These are phyloP conservation scores for Augochlorella aurata DNA, from an alignment of 2,888 invertebrate genomes.

Conservation along the genomic window DNA sequence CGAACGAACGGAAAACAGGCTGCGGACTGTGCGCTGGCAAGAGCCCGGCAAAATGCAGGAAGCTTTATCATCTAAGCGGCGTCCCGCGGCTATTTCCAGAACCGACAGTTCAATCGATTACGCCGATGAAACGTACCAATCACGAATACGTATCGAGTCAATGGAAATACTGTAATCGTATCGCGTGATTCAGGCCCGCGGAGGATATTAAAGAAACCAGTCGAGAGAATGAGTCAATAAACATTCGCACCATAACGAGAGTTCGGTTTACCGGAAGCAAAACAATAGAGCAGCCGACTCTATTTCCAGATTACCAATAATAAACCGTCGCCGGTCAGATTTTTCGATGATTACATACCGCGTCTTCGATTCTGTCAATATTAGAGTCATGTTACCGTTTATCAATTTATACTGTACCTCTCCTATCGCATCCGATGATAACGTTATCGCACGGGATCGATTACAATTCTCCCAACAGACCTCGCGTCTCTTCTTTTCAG, in stretches of 20 bases:
- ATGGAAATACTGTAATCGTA: conserved; percentile 5
- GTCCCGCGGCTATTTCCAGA: conserved; percentile 14
- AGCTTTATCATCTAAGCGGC: conserved; percentile 19
- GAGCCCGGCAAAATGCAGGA: conserved; percentile 26
- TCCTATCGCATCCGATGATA: conserved; percentile 28
- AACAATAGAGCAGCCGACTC: not conserved
- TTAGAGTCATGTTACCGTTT: not conserved
- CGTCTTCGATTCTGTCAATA: conserved; percentile 6
- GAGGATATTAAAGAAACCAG: not conserved
- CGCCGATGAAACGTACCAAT: conserved; percentile 7
- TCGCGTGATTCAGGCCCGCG: not conserved
- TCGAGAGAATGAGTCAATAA: not conserved
- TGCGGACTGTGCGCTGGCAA: not conserved
- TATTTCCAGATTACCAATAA: conserved; percentile 5
- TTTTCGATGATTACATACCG: not conserved
- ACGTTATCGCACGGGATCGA: conserved; percentile 23
- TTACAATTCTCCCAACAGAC: not conserved
- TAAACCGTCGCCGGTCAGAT: not conserved
- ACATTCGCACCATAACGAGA: not conserved
- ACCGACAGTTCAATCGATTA: conserved; percentile 25
- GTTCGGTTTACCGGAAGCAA: not conserved
- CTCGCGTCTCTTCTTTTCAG: not conserved
- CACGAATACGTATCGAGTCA: not conserved
- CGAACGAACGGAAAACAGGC: conserved; percentile 18
- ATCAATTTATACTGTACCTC: not conserved